Percentiles rank a stretch among this genome's conserved stretches.
Evolutionary conservation across 2,888 invertebrate genomes (phyloP).

Genomic region (Clunio marinus): DNA sequence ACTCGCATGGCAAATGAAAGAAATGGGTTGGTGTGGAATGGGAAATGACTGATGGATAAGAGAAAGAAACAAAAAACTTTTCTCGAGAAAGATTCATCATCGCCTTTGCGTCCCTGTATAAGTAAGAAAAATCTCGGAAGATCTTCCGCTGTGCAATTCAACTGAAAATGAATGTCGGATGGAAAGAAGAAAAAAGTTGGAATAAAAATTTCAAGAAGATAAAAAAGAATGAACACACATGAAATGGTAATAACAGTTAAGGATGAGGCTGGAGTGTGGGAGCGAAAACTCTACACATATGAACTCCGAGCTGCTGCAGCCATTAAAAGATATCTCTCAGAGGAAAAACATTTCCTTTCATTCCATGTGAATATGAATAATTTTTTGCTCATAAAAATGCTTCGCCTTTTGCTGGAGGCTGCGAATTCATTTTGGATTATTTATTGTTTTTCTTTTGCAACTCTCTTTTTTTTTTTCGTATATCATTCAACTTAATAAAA

Average conservation of each 20-base stretch:
- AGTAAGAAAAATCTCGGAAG: not conserved
- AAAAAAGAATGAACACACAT: not conserved
- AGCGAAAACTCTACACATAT: not conserved
- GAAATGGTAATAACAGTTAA: no score
- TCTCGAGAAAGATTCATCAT: not conserved
- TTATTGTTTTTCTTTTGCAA: not conserved
- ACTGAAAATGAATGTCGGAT: not conserved
- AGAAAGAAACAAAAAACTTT: not conserved
- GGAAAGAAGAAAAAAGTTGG: not conserved
- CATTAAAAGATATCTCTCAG: conserved; percentile 10
- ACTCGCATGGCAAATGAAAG: not conserved
- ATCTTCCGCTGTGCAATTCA: not conserved
- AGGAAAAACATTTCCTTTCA: no score
- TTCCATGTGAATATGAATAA: no score
- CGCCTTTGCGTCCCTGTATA: not conserved
- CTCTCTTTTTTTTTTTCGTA: no score
- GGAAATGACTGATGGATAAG: not conserved
- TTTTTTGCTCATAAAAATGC: no score
- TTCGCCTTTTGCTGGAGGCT: no score
- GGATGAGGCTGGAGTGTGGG: no score
- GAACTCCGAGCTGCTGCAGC: no score
- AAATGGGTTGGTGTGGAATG: no score
- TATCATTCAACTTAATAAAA: no score
- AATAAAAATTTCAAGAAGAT: not conserved
- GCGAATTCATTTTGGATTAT: conserved; percentile 3